Percentiles rank a stretch among this genome's conserved stretches.
Evolutionary conservation across 1,140 invertebrate genomes (phyloP).

Genomic region (Drosophila athabasca): DNA sequence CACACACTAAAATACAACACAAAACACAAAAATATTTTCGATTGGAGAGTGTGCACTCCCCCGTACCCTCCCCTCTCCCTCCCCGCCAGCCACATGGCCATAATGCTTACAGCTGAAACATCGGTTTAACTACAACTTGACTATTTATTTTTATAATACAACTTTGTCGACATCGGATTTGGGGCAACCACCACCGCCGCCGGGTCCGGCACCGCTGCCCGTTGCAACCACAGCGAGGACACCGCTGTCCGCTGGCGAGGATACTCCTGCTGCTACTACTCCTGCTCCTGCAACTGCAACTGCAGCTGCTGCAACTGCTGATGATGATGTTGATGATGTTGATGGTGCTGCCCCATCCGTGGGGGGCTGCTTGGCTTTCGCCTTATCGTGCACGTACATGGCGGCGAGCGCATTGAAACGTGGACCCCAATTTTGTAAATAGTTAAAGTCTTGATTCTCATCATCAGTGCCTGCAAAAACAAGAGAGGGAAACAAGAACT

Average conservation of each 20-base stretch:
- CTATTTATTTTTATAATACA: conserved; percentile 78
- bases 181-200: conserved; percentile 40
- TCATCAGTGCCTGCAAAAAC: conserved; percentile 92
- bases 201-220: conserved; percentile 70
- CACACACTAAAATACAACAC: conserved; percentile 24
- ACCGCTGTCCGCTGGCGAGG: conserved; percentile 26
- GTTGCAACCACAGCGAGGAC: conserved; percentile 56
- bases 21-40: conserved; percentile 19
- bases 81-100: conserved; percentile 2
- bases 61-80: too few species aligned
- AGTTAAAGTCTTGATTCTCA: conserved; percentile 98
- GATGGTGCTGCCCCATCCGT: conserved; percentile 19
- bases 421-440: conserved; percentile 97
- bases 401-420: conserved; percentile 98
- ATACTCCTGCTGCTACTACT: not conserved
- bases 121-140: conserved; percentile 75
- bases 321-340: not conserved
- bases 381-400: conserved; percentile 94
- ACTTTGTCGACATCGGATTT: conserved; percentile 56
- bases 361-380: conserved; percentile 59
- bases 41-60: not conserved
- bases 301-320: conserved; percentile 13
- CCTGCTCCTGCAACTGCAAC: not conserved
- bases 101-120: conserved; percentile 66
- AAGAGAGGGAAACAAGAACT: conserved; percentile 8